A percentile compares a stretch with the other conserved stretches of the same genome.
Evolutionary conservation across 2,797 vertebrate species (phyloP).

Genomic region (Melanotaenia boesemani): DNA sequence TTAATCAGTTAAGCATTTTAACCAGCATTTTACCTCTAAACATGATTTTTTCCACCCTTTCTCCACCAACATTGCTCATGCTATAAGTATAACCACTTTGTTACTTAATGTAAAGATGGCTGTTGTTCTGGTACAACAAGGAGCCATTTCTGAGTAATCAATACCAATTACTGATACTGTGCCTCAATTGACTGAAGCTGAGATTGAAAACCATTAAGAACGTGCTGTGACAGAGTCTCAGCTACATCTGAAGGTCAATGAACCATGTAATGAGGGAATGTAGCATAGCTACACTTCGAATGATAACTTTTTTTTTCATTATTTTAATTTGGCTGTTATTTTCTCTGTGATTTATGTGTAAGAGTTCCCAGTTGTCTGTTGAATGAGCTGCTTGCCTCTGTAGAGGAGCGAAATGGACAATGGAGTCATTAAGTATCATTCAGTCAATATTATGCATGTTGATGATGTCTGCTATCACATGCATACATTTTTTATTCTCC

Average conservation of each 20-base stretch:
- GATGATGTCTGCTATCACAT: neutral
- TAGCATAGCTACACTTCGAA: neutral
- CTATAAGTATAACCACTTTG: slow-evolving; percentile 1
- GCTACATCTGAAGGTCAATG: neutral
- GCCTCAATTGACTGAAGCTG: neutral
- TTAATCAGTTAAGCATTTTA: neutral
- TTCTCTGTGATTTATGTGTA: neutral
- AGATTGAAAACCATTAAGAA: slow-evolving; percentile 2
- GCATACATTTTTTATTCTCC: neutral
- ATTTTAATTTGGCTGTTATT: neutral
- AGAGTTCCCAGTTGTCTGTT: neutral
- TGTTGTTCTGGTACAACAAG: neutral
- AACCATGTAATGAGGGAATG: neutral
- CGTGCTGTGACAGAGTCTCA: neutral
- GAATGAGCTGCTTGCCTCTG: neutral
- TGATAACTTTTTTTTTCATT: neutral
- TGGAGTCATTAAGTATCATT: neutral
- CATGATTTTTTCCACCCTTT: neutral
- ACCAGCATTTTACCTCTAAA: neutral
- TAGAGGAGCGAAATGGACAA: neutral
- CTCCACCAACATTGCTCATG: too few species aligned
- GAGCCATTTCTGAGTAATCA: slow-evolving; percentile 6
- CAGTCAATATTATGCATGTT: neutral
- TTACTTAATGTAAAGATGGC: slow-evolving; percentile 4
- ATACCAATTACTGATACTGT: slow-evolving; percentile 8